Conservation (phyloP, 2,113 vertebrate genomes). For the Phyllopteryx taeniolatus region DNA sequence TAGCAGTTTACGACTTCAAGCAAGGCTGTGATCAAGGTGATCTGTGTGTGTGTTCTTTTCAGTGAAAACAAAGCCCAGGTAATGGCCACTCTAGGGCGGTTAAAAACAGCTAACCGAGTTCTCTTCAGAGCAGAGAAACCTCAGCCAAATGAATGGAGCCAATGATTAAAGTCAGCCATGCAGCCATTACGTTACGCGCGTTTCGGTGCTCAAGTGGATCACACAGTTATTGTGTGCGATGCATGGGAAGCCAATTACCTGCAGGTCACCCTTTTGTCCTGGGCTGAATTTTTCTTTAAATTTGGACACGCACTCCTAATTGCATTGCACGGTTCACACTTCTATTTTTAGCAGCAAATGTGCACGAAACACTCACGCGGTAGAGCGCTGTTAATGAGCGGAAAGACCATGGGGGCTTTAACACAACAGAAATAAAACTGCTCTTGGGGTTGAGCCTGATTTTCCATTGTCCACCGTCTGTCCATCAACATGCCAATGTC, state of each 20-base stretch:
- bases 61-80: slow-evolving; percentile 9
- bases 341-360: slow-evolving; percentile 13
- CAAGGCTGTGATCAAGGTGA: background rate
- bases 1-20: background rate
- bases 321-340: background rate
- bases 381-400: slow-evolving; percentile 1
- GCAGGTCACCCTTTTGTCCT: background rate
- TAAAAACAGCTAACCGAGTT: background rate
- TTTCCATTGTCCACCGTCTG: background rate
- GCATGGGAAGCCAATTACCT: background rate
- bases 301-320: background rate
- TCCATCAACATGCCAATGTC: background rate
- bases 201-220: background rate
- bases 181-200: background rate
- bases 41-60: background rate
- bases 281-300: slow-evolving; percentile 1
- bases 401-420: slow-evolving; percentile 6
- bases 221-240: background rate
- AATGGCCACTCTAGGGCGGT: background rate
- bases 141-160: background rate
- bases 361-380: background rate
- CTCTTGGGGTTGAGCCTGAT: background rate
- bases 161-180: background rate
- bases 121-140: background rate
- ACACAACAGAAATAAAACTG: background rate